phyloP scores from a whole-genome alignment of 1,140 invertebrate genomes.

The Pseudomyrmex pallidus region DNA sequence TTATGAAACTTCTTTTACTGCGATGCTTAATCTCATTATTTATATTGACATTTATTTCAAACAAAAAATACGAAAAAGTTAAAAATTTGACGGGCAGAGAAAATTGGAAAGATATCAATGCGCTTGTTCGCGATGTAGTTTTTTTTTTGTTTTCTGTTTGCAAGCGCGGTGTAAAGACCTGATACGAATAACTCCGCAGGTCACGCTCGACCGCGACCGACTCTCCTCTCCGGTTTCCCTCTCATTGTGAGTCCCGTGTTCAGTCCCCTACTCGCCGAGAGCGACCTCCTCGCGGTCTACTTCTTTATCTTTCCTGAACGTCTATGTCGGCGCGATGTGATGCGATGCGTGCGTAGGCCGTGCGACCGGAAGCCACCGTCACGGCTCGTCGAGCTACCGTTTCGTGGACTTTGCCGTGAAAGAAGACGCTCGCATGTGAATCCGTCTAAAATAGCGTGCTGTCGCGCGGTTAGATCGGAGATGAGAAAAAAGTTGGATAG shows the following conservation, averaged over 20 bases:
- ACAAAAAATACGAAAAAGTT: too few species aligned
- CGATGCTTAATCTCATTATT: background rate
- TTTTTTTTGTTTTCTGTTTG: slow-evolving; percentile 1
- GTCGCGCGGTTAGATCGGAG: slow-evolving; percentile 21
- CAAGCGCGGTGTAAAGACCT: background rate
- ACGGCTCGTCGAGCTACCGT: slow-evolving; percentile 77
- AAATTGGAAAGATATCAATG: background rate
- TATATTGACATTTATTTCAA: too few species aligned
- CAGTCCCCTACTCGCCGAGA: slow-evolving; percentile 31
- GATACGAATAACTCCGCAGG: slow-evolving; percentile 42
- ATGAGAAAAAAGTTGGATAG: slow-evolving; percentile 16
- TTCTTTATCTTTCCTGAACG: slow-evolving; percentile 56
- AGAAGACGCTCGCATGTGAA: slow-evolving; percentile 50
- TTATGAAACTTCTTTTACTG: slow-evolving; percentile 4
- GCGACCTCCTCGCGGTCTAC: slow-evolving; percentile 57
- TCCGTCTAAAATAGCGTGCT: slow-evolving; percentile 30
- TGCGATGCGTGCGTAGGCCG: slow-evolving; percentile 76
- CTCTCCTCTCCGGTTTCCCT: slow-evolving; percentile 51
- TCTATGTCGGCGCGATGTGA: slow-evolving; percentile 45
- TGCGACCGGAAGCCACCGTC: slow-evolving; percentile 82
- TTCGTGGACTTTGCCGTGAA: slow-evolving; percentile 57
- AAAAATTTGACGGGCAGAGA: background rate
- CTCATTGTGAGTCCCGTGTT: slow-evolving; percentile 51
- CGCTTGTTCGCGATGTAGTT: background rate
- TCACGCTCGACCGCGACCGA: slow-evolving; percentile 52